Evolutionary conservation across 1,140 invertebrate species (phyloP).

Genomic region (Eubasilissa regina): DNA sequence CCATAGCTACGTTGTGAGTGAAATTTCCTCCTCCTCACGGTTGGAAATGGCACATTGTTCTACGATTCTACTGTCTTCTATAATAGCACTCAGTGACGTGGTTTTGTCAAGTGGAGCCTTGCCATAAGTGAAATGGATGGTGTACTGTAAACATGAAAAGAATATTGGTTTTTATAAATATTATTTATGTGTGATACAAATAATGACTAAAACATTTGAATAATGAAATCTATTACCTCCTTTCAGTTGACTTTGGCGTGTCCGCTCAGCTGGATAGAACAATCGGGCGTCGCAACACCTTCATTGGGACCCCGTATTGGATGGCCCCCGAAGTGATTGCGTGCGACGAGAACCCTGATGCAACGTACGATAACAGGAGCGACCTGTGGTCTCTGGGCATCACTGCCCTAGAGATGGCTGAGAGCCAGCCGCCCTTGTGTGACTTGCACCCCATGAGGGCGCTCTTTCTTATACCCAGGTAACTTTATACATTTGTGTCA

Average conservation of each 20-base stretch:
- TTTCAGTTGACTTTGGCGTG: slow-evolving; percentile 98
- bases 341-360: slow-evolving; percentile 99
- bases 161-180: no score
- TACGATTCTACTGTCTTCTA: no score
- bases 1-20: no score
- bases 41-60: no score
- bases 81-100: no score
- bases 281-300: slow-evolving; percentile 98
- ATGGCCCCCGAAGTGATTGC: slow-evolving; percentile 99
- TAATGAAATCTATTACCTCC: background rate
- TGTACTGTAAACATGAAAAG: no score
- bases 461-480: slow-evolving; percentile 96
- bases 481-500: no score
- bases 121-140: no score
- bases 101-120: no score
- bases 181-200: background rate
- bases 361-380: slow-evolving; percentile 99
- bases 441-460: slow-evolving; percentile 99
- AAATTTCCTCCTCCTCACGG: no score
- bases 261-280: slow-evolving; percentile 99
- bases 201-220: background rate
- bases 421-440: slow-evolving; percentile 98
- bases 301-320: slow-evolving; percentile 99
- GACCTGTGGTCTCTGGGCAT: slow-evolving; percentile 99
- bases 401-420: slow-evolving; percentile 99